Base-by-base conservation (phyloP, 2,113 vertebrate species). In the Felis catus region DNA sequence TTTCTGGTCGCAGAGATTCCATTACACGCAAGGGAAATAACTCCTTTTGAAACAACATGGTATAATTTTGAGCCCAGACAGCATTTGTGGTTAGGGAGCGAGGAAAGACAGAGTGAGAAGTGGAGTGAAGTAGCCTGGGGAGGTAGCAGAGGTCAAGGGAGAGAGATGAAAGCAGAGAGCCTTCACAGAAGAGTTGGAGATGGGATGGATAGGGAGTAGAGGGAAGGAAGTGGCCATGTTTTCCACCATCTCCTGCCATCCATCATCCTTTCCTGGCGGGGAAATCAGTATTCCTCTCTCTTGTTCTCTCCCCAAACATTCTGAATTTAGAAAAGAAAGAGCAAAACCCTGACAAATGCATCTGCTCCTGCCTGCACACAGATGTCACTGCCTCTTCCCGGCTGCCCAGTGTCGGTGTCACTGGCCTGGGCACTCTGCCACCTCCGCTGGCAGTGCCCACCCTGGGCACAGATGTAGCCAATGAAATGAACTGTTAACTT, bases 321-420 rank as follows among this genome's bases (percentile, higher is more conserved):
- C 94, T 74, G 79, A 85, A 81, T 93, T 97, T 95, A 93, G 90
- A 85, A 95, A 89, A 93, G 90, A 89, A 89, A 95, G 65, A 65
- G 86, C 73, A 68, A 95, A 96, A 94, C 65, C 71, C 90, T 95
- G 90, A 85, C 71, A 85, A 97, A 97, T 79, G 79, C 89, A 73
- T 97, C 96, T 36, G 94, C 90, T 93, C 55, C 94, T 71, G 6
- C 85, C 96, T 53, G 90, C 85, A 6, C 71, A 21, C 94, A 97
- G 96, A 89, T 95, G 96, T 89, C 84, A 18, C n/a, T 27, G 71
- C 66, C 65, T 89, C 85, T 89, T 80, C 27, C 84, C 3, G 27
- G 90, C 85, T 73, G 93, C 53, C 53, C 63, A 8, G 33, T 83
- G 87, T 76, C 23, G 6, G 58, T 66, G 87, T 84, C 8, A 14